A percentile compares a stretch with the other conserved stretches of the same genome.
Evolutionary conservation across 2,888 invertebrate species (phyloP).

Genomic region (Trachelus iudaicus): DNA sequence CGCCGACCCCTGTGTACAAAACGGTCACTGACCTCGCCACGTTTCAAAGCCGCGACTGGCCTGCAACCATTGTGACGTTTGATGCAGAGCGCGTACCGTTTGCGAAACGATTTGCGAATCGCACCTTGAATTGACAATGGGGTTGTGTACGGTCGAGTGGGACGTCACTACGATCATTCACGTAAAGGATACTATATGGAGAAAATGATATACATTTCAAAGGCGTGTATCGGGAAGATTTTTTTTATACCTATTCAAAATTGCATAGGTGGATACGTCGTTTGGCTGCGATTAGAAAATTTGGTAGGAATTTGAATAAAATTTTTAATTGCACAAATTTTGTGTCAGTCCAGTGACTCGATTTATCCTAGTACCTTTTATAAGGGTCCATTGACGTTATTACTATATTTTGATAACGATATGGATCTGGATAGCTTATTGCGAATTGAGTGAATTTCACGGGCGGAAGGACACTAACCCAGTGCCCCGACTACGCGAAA

Average conservation of each 20-base stretch:
- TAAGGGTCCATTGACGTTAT: background rate
- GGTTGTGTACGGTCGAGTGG: background rate
- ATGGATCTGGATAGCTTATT: background rate
- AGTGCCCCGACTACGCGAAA: conserved; percentile 22
- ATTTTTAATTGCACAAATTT: background rate
- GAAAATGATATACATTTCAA: background rate
- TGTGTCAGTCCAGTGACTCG: rapidly evolving
- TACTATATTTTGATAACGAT: too few species aligned
- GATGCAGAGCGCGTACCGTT: conserved; percentile 22
- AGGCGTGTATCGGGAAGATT: too few species aligned
- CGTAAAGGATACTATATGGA: background rate
- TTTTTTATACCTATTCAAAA: background rate
- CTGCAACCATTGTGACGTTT: conserved; percentile 4
- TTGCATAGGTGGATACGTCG: background rate
- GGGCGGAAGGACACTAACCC: conserved; percentile 22
- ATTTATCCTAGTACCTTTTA: background rate
- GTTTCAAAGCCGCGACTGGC: conserved; percentile 21
- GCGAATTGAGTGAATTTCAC: background rate
- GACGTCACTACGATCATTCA: conserved; percentile 2
- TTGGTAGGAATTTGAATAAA: background rate
- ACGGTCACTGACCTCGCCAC: conserved; percentile 59
- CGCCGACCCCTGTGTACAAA: conserved; percentile 60
- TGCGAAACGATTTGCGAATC: conserved; percentile 8
- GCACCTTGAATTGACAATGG: background rate
- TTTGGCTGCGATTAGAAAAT: background rate